Evolutionary conservation across 2,888 invertebrate species (phyloP).

Genomic region (Palloptera scutellata): DNA sequence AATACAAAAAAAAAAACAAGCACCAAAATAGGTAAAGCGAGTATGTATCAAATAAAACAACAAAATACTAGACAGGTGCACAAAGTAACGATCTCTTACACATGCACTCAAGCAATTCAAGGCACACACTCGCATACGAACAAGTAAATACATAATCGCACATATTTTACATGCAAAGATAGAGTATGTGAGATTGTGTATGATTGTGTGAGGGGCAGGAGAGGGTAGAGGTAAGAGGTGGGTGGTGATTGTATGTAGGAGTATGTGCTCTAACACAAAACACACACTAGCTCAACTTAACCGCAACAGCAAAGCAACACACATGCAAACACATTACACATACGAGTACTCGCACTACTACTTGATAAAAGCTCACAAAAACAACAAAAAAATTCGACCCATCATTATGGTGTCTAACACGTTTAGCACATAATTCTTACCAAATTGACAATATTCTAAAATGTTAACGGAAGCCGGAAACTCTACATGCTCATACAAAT

Average conservation of each 20-base stretch:
- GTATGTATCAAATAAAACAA: too few species aligned
- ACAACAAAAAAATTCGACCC: constrained; percentile 23
- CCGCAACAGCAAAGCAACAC: constrained; percentile 2
- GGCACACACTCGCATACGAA: constrained; percentile 2
- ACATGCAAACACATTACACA: too few species aligned
- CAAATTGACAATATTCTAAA: constrained; percentile 47
- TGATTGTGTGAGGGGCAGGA: neutral
- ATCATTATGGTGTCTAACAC: constrained; percentile 45
- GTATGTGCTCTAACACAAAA: neutral
- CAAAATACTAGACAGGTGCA: constrained; percentile 17
- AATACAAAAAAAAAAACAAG: constrained; percentile 39
- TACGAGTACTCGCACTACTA: too few species aligned
- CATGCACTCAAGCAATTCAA: constrained; percentile 7
- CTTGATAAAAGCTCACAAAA: neutral
- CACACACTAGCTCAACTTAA: constrained; percentile 5
- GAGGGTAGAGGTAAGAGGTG: too few species aligned
- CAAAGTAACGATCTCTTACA: constrained; percentile 5
- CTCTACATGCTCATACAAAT: neutral
- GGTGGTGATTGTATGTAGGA: too few species aligned
- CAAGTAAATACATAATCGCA: too few species aligned
- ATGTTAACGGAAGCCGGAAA: constrained; percentile 42
- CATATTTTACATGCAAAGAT: constrained; percentile 10
- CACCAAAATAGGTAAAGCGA: too few species aligned
- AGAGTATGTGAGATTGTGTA: neutral
- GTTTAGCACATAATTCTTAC: constrained; percentile 47